Conservation (phyloP, 2,113 vertebrate genomes). For the rabbit (Oryctolagus cuniculus) region mOryCun1.1 NC_091452.1:6042501-6043000, state of each 20-base stretch:
- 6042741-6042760: background rate
- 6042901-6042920: background rate
- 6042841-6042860: background rate
- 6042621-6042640: background rate
- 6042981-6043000: background rate
- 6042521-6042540: background rate
- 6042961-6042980: background rate
- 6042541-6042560: background rate
- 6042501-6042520: conserved; percentile 63
- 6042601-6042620: background rate
- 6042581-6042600: background rate
- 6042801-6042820: background rate
- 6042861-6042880: background rate
- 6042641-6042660: too few relatives aligned
- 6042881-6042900: background rate
- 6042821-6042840: too few relatives aligned
- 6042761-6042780: background rate
- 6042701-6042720: background rate
- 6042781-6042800: background rate
- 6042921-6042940: conserved; percentile 16
- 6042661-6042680: too few relatives aligned
- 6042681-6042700: too few relatives aligned
- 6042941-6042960: background rate
- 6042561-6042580: background rate
- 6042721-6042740: background rate